Conservation (phyloP, 2,113 vertebrate genomes). For the Struthio camelus region DNA sequence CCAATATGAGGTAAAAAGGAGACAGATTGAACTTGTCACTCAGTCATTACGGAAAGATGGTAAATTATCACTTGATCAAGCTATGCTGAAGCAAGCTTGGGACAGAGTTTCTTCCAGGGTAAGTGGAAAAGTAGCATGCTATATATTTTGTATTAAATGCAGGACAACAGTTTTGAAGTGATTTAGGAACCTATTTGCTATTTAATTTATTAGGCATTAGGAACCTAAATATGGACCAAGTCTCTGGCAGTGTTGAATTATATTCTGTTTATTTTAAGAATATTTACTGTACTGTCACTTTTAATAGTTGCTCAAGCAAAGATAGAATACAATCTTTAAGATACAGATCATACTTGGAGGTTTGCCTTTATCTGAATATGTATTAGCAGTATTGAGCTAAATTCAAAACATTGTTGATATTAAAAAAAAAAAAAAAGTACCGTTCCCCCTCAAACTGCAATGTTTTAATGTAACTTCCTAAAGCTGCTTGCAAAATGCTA, state of each 20-base stretch:
- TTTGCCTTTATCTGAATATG: not conserved
- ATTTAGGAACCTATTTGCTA: not conserved
- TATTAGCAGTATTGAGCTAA: not conserved
- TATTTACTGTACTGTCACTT: not conserved
- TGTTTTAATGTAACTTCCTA: not conserved
- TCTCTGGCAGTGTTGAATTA: not conserved
- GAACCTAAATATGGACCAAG: not conserved
- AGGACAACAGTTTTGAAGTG: not conserved
- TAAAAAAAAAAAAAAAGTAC: not conserved
- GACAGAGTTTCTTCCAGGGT: conserved; percentile 91
- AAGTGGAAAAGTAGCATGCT: conserved; percentile 37
- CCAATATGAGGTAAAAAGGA: conserved; percentile 93
- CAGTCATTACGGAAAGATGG: conserved; percentile 88
- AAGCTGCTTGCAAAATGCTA: not conserved
- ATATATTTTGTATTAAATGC: not conserved
- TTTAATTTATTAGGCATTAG: not conserved
- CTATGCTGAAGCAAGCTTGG: conserved; percentile 93
- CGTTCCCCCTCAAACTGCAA: not conserved
- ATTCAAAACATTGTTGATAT: not conserved
- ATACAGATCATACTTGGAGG: not conserved
- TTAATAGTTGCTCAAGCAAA: not conserved
- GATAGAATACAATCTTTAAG: not conserved
- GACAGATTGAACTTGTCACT: conserved; percentile 86
- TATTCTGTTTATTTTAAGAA: not conserved
- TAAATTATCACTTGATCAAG: conserved; percentile 95